phyloP scores from a whole-genome alignment of 1,140 invertebrate species.

The Drosophila pallidifrons region DNA sequence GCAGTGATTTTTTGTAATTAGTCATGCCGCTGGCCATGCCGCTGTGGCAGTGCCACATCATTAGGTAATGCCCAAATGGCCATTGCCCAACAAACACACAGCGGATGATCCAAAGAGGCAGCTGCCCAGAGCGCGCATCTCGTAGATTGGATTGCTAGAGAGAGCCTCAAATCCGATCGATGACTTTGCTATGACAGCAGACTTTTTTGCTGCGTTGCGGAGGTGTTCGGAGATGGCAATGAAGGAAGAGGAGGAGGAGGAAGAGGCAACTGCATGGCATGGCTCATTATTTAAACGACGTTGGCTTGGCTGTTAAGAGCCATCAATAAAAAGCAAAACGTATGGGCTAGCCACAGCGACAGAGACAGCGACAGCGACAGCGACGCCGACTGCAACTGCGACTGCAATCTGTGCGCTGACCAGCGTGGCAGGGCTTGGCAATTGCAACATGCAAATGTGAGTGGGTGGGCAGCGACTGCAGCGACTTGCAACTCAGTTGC shows the following conservation, averaged over 20 bases:
- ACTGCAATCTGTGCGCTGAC: conserved; percentile 45
- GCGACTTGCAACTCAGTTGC: conserved; percentile 10
- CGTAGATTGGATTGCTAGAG: neutral
- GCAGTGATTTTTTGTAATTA: conserved; percentile 56
- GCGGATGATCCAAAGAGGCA: conserved; percentile 33
- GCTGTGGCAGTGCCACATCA: conserved; percentile 43
- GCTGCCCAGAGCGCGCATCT: conserved; percentile 39
- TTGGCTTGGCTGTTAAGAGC: conserved; percentile 78
- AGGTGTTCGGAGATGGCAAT: conserved; percentile 31
- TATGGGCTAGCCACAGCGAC: conserved; percentile 55
- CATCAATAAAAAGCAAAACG: conserved; percentile 65
- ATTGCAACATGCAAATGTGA: conserved; percentile 76
- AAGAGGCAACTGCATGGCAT: conserved; percentile 61
- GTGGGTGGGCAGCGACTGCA: conserved; percentile 64
- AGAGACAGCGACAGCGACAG: neutral
- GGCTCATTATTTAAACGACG: conserved; percentile 82
- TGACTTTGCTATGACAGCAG: conserved; percentile 73
- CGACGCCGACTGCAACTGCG: neutral
- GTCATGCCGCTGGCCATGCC: conserved; percentile 53
- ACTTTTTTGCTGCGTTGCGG: conserved; percentile 37
- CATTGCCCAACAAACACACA: conserved; percentile 55
- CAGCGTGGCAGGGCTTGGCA: conserved; percentile 73
- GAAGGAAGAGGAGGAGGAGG: neutral
- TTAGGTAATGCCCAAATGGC: conserved; percentile 61
- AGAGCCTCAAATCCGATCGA: conserved; percentile 48